Base-by-base conservation (phyloP, 2,113 vertebrate genomes). In the Epinephelus cyanopodus region DNA sequence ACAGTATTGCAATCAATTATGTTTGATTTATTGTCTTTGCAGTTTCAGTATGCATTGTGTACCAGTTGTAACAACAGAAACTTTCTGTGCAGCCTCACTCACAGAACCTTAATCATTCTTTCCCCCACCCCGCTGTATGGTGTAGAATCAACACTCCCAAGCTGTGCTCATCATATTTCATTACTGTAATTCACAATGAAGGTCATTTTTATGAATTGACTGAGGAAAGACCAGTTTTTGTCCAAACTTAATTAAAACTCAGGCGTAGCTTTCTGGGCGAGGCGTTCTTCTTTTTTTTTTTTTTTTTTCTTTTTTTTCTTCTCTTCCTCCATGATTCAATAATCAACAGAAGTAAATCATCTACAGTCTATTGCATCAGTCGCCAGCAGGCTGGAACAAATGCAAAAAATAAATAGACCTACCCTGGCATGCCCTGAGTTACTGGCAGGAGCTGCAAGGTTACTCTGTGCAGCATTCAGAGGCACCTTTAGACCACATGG, bases 281-380 rank as follows among this genome's bases (percentile, higher is more conserved):
- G 54, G 39, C 39, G 45, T 79, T 70, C 89, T 74, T 64, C 57
- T 76, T 63, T 61, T 71, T 52, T 62, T 3, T 21, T 48, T 53
- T 50, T 52, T n/a, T 54, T 4, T 3, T 54, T 54, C 21, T 21
- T 48, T 53, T 50, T 52, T n/a, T 54, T 4, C 10, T 54, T 54
- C 21, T 77, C 64, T 71, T 52, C 54, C 79, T 60, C 77, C 33
- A 71, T 87, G 81, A 92, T 92, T 94, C 83, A 93, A 94, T 92
- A 92, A 94, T 90, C 92, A 92, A 88, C 90, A 82, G 71, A 93
- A 87, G 85, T 93, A 94, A 94, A 93, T 94, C 88, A 93, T 93
- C 83, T 86, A 58, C 82, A 90, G 85, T 93, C 87, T 88, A 90
- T 86, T 92, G 87, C 87, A 88, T 90, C 90, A 83, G 85, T 82